Conservation (phyloP, 2,888 invertebrate genomes). For the Coecobrya sp. region DNA sequence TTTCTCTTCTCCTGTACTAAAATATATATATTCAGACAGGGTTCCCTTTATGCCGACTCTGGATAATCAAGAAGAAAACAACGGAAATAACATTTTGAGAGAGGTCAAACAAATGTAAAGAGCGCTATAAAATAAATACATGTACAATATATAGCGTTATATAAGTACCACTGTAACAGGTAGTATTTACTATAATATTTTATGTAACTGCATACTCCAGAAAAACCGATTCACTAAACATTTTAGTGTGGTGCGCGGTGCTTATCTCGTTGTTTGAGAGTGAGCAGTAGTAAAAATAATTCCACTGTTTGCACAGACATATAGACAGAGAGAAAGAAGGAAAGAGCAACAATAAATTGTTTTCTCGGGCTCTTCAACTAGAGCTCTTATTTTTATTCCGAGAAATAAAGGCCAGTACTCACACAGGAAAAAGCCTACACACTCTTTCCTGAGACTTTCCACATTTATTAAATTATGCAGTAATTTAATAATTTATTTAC, state of each 20-base stretch:
- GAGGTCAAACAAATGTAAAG: neutral
- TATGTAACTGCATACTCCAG: no score
- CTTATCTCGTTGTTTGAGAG: neutral
- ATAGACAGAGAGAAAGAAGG: no score
- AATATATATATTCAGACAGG: no score
- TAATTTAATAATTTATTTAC: constrained; percentile 62
- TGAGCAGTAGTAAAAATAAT: constrained; percentile 11
- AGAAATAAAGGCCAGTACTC: no score
- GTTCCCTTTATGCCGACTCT: constrained; percentile 29
- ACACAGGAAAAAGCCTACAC: neutral
- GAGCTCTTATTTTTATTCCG: no score
- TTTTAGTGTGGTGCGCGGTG: neutral
- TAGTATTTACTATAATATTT: no score
- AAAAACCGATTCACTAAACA: no score
- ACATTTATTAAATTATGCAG: constrained; percentile 66
- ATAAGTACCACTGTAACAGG: constrained; percentile 7
- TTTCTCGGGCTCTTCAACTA: no score
- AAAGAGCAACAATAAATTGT: no score
- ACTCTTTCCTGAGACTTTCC: neutral
- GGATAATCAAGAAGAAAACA: constrained; percentile 43
- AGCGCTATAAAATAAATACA: neutral
- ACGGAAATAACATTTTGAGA: neutral
- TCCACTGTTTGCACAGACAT: constrained; percentile 13
- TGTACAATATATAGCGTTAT: neutral
- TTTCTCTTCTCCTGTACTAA: no score